Evolutionary conservation across 2,888 invertebrate species (phyloP).

Genomic region (Agrochola lychnidis): DNA sequence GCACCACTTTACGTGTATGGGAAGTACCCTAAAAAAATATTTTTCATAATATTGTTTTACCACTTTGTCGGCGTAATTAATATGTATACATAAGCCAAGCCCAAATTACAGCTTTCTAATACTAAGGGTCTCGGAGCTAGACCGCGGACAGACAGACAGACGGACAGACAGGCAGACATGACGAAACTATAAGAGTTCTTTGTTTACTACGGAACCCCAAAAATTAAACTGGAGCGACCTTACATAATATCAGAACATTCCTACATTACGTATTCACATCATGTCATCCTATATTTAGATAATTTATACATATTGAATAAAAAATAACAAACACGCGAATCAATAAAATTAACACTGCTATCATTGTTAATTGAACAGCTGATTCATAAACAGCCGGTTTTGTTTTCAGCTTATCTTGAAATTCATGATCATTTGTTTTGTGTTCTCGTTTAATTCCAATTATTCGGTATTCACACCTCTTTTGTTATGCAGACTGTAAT

Average conservation of each 20-base stretch:
- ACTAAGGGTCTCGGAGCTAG: too few species aligned
- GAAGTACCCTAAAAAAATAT: too few species aligned
- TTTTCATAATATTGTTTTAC: too few species aligned
- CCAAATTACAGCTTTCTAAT: too few species aligned
- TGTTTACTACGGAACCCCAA: too few species aligned
- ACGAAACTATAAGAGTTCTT: too few species aligned
- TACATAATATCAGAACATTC: not conserved
- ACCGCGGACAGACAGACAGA: too few species aligned
- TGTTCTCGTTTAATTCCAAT: conserved; percentile 43
- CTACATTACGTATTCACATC: not conserved
- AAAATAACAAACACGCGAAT: conserved; percentile 16
- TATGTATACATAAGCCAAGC: too few species aligned
- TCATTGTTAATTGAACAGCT: conserved; percentile 27
- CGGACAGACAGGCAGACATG: too few species aligned
- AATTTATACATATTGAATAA: not conserved
- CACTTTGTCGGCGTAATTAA: too few species aligned
- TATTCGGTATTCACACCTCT: conserved; percentile 39
- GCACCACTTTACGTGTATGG: too few species aligned
- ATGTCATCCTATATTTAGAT: conserved; percentile 15
- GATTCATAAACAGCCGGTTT: conserved; percentile 46
- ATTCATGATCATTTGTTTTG: not conserved
- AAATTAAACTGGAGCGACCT: not conserved
- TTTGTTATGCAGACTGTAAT: conserved; percentile 28
- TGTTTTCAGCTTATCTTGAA: conserved; percentile 32
- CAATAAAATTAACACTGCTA: conserved; percentile 25